phyloP scores from a whole-genome alignment of 2,113 vertebrate species.

The Tringa solitaria region DNA sequence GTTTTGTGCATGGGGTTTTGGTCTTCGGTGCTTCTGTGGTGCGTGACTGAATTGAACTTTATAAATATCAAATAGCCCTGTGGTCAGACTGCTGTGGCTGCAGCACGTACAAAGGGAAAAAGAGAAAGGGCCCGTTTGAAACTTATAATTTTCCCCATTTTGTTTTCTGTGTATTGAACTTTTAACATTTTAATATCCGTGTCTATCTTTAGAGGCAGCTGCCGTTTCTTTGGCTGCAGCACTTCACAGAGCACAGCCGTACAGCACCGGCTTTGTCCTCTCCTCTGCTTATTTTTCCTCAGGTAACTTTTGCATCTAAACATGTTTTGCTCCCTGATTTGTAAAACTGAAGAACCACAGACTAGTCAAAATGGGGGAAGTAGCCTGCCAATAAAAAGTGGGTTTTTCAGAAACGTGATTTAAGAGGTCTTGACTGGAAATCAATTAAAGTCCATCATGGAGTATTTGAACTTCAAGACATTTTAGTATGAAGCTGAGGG shows the following conservation, averaged over 20 bases:
- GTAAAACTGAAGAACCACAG: background rate
- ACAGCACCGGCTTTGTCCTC: background rate
- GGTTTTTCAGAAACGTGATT: background rate
- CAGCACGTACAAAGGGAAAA: background rate
- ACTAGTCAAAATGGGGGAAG: background rate
- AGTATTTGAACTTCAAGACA: background rate
- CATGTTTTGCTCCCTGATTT: background rate
- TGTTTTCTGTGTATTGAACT: background rate
- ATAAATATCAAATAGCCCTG: background rate
- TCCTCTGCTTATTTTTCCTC: background rate
- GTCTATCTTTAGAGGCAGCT: conserved; percentile 22
- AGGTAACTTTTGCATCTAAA: background rate
- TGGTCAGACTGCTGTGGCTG: background rate
- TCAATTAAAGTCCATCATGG: conserved; percentile 5
- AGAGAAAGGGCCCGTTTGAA: background rate
- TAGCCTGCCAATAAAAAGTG: background rate
- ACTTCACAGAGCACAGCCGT: background rate
- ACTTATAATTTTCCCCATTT: background rate
- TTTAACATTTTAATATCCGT: background rate
- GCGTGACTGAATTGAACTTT: background rate
- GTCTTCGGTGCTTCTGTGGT: background rate
- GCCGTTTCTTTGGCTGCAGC: background rate
- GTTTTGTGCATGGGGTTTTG: background rate
- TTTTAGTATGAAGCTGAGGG: background rate
- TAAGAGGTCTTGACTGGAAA: conserved; percentile 35